These are phyloP conservation scores for Rhopilema esculentum DNA, from an alignment of 30 jellyfish, hydroid and myxozoan species.

Conservation along the genomic window DNA sequence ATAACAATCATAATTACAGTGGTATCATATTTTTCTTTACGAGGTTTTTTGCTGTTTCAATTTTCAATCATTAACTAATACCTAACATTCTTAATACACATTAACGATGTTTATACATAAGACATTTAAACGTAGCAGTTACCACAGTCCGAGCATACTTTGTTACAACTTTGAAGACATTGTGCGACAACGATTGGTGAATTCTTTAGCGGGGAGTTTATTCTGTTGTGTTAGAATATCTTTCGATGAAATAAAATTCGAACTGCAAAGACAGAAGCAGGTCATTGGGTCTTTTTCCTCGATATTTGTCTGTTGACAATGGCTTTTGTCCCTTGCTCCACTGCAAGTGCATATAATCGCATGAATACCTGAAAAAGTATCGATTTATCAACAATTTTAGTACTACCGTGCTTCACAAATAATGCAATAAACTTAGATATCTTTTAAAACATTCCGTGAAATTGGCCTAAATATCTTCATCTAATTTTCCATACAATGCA, in stretches of 20 bases:
- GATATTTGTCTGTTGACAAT: slow-evolving; percentile 77
- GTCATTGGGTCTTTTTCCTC: slow-evolving; percentile 22
- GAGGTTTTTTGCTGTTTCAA: too few species aligned
- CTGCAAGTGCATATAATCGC: slow-evolving; percentile 61
- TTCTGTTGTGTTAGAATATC: background rate
- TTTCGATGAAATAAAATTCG: background rate
- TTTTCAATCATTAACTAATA: too few species aligned
- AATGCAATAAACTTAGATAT: too few species aligned
- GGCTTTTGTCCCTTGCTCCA: slow-evolving; percentile 95
- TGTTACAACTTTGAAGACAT: background rate
- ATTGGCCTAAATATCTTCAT: too few species aligned
- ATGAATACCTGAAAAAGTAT: slow-evolving; percentile 70
- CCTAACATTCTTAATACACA: background rate
- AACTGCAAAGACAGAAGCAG: background rate
- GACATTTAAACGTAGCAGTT: too few species aligned
- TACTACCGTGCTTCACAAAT: too few species aligned
- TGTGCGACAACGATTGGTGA: background rate
- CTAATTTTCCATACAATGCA: too few species aligned
- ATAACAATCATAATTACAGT: too few species aligned
- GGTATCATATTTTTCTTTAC: too few species aligned
- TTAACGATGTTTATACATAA: too few species aligned
- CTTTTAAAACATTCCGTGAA: too few species aligned
- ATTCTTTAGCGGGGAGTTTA: background rate
- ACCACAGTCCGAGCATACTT: background rate
- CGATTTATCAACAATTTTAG: too few species aligned